phyloP scores from a whole-genome alignment of 2,797 vertebrate species.

The Pipistrellus kuhlii region DNA sequence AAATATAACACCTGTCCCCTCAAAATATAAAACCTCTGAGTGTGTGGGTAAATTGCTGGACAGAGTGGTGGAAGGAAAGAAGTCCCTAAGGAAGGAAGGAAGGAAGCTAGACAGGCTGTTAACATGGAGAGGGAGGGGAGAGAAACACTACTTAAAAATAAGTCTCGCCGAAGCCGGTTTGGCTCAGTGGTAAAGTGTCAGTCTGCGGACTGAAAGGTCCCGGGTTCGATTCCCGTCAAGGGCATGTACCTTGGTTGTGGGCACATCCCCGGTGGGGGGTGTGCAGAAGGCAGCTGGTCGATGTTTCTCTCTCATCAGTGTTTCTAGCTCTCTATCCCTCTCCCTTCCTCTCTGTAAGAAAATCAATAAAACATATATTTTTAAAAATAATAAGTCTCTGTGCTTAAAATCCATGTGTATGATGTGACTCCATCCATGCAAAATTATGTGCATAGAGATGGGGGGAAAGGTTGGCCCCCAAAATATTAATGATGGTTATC shows the following conservation, averaged over 20 bases:
- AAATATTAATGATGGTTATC: slow-evolving; percentile 8
- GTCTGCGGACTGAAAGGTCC: no score
- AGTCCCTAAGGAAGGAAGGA: neutral
- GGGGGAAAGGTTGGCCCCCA: neutral
- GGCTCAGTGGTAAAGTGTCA: no score
- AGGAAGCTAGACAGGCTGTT: neutral
- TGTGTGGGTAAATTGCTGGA: neutral
- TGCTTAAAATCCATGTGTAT: neutral
- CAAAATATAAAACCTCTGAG: neutral
- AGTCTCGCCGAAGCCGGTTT: neutral
- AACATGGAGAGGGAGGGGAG: neutral
- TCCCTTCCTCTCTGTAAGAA: no score
- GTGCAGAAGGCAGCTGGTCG: no score
- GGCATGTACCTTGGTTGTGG: no score
- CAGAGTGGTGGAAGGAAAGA: slow-evolving; percentile 14
- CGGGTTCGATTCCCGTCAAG: no score
- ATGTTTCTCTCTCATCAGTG: no score
- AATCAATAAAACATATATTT: no score
- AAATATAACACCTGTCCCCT: neutral
- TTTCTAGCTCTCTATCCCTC: no score
- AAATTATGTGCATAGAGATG: neutral
- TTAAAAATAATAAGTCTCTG: neutral
- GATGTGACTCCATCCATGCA: neutral
- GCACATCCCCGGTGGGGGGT: no score
- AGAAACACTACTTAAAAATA: neutral